Base-by-base conservation (phyloP, 1,140 invertebrate genomes). In the Glossosoma conforme region DNA sequence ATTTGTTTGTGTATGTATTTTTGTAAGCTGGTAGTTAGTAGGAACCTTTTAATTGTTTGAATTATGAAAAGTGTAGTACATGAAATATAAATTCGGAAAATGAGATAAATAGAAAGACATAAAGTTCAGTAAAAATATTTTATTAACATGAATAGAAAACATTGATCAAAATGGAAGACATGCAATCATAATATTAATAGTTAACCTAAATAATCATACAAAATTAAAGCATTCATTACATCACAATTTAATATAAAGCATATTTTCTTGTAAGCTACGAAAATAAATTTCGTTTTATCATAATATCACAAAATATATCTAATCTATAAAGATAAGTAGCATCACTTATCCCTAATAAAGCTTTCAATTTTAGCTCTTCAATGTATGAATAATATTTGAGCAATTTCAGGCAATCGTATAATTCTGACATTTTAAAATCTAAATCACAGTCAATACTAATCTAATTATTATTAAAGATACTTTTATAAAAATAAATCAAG, bases 341-440 rank as follows among this genome's bases (percentile, higher is more conserved):
- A 44, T n/a, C 42, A 30, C 10, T 28, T 30, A 24, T 44, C 11
- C 10, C 9, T 36, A 3, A 13, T 9, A 36, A n/a, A 36, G 8
- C 9, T 9, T 17, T 36, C 14, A 36, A 28, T n/a, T 28, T 8
- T 6, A 28, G n/a, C n/a, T 8, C 6, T 28, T 28, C 25, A 28
- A 28, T 8, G n/a, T 15, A 36, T 13, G 14, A 2, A 20, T 40
- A 40, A 40, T 8, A 32, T 41, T 44, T 53, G 50, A 53, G 55
- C 55, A 57, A 57, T 33, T 32, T 57, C 55, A 57, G 55, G 55
- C 55, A 57, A 53, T 45, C 40, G 11, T 40, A 35, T 52, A 14
- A 35, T 54, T 30, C 6, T 47, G 44, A 47, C 11, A 35, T 18
- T 20, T 30, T 55, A 44, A 18, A 40, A 52, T 24, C 54, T 56